Base-by-base conservation (phyloP, 2,113 vertebrate species). In the Gulo gulo region DNA sequence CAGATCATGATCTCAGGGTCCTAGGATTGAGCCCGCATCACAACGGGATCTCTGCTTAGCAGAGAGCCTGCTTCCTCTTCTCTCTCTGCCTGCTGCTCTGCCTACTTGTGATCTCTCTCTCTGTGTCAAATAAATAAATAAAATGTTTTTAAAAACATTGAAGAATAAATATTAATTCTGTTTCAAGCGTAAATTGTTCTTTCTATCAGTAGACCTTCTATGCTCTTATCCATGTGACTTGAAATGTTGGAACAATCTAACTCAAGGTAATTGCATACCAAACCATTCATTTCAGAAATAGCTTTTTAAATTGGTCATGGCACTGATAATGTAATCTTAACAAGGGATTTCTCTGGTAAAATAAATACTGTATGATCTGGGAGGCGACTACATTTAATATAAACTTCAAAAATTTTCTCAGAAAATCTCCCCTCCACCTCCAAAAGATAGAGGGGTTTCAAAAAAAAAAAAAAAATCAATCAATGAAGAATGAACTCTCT, bases 351-450 rank as follows among this genome's bases (percentile, higher is more conserved):
- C 88, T 97, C 82, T 97, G 82, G 76, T 69, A 94, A 92, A 96
- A 61, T 90, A 61, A 45, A 97, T 59, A 80, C 78, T 84, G 23
- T 95, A 61, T 93, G 31, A 96, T 89, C 74, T 97, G 52, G 92
- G 65, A 78, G 81, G 61, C 88, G 45, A 11, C 47, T 80, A 86
- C 21, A 88, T 84, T 74, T 95, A 81, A 84, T 84, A 87, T 95
- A 88, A 84, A 93, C 96, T 78, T 90, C 59, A 98, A 96, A 45
- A 94, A 94, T 98, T 98, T 45, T 52, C 52, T 45, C n/a, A 96
- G 47, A 34, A 95, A 96, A 95, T 94, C 78, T 2, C 65, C 55
- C 39, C 24, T 39, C 15, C 1, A 0, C 63, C 13, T 61, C 69
- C 20, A 21, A 13, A 45, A 85, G 78, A 55, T 16, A 89, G 15